Conservation (phyloP, 2,797 vertebrate genomes). For the Cuculus canorus region DNA sequence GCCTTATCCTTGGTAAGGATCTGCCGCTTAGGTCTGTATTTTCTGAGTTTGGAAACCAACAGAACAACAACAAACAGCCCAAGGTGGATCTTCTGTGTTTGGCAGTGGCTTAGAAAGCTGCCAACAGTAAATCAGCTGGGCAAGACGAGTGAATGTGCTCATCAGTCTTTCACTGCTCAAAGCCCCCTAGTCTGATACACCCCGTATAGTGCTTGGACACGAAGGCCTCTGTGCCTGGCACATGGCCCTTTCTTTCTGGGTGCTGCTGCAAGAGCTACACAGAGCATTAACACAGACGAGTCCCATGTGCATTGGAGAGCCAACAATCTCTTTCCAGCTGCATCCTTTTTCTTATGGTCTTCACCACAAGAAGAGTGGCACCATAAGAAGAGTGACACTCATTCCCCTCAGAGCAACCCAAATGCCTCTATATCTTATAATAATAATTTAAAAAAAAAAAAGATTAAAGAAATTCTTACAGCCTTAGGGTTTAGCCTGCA, state of each 20-base stretch:
- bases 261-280: not conserved
- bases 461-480: slow-evolving; percentile 51
- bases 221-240: not conserved
- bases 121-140: not conserved
- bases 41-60: not conserved
- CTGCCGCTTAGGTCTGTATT: not conserved
- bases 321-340: not conserved
- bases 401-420: not conserved
- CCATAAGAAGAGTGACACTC: not conserved
- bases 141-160: not conserved
- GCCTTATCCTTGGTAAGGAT: not conserved
- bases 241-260: not conserved
- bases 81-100: not conserved
- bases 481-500: slow-evolving; percentile 55
- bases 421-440: not conserved
- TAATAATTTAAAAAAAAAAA: not conserved
- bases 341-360: not conserved
- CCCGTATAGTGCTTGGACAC: accelerated
- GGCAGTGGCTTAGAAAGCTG: not conserved
- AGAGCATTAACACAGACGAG: not conserved
- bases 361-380: not conserved
- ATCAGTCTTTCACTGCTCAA: not conserved
- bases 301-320: accelerated
- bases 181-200: not conserved
- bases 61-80: not conserved